Percentiles rank a stretch among this genome's conserved stretches.
Conservation (phyloP, 2,113 vertebrate species). For the Pelobates fuscus region DNA sequence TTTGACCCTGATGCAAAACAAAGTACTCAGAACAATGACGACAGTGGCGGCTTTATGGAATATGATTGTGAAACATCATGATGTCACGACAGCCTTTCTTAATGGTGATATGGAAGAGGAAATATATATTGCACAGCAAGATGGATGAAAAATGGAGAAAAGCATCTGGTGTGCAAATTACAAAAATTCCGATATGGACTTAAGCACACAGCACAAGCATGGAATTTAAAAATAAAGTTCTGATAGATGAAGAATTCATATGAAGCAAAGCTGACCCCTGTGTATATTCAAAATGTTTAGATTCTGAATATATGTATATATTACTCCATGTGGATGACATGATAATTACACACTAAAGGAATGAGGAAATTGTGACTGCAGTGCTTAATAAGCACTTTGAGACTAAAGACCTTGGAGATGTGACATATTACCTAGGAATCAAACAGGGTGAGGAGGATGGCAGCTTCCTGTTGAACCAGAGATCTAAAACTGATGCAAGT, state of each 20-base stretch:
- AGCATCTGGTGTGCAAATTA: not conserved
- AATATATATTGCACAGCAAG: not conserved
- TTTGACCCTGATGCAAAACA: not conserved
- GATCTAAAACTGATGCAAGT: not conserved
- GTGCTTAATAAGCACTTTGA: constrained; percentile 4
- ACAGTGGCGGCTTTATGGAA: not conserved
- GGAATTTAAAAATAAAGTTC: not conserved
- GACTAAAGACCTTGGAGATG: constrained; percentile 1
- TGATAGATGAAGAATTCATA: not conserved
- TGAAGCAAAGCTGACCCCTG: not conserved
- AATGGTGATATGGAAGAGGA: constrained; percentile 3
- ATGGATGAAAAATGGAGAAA: constrained; percentile 5
- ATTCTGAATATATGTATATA: not conserved
- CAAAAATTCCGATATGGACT: not conserved
- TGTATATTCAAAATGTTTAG: not conserved
- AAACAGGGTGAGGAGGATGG: not conserved
- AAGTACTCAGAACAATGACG: not conserved
- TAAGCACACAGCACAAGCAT: not conserved
- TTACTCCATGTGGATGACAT: not conserved
- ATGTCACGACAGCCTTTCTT: constrained; percentile 8
- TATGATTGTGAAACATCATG: not conserved
- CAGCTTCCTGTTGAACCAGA: constrained; percentile 4
- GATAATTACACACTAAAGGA: not conserved
- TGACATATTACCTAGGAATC: constrained; percentile 13
- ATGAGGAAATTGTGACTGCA: constrained; percentile 3